A percentile compares a stretch with the other conserved stretches of the same genome.
phyloP scores from a whole-genome alignment of 2,113 vertebrate species.

The Pollachius pollachius region DNA sequence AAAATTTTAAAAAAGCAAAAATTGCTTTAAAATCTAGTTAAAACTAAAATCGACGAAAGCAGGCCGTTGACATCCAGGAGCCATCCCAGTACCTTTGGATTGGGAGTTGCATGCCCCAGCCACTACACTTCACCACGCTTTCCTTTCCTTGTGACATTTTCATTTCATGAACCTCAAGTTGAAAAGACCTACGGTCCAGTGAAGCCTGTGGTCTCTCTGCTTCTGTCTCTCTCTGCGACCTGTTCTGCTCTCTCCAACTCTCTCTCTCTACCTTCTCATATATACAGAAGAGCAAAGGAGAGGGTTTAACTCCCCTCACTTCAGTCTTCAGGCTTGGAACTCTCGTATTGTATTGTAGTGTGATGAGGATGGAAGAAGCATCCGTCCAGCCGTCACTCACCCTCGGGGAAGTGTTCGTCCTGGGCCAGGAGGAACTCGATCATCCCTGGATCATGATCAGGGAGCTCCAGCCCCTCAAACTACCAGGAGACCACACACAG shows the following conservation, averaged over 20 bases:
- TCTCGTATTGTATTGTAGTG: background rate
- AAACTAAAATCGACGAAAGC: background rate
- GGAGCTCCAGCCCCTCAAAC: conserved; percentile 77
- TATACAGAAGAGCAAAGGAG: conserved; percentile 66
- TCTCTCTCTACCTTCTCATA: conserved; percentile 57
- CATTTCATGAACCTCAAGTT: too few species aligned
- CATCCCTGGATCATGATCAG: conserved; percentile 46
- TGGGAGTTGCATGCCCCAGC: too few species aligned
- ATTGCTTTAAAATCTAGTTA: background rate
- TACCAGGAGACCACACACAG: conserved; percentile 8
- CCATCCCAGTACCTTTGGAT: background rate
- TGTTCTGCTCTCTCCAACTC: conserved; percentile 5
- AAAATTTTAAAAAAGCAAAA: background rate
- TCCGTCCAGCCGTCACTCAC: conserved; percentile 35
- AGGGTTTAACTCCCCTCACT: conserved; percentile 59
- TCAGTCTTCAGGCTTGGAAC: conserved; percentile 73
- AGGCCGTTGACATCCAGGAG: background rate
- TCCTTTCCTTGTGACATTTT: too few species aligned
- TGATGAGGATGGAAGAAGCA: background rate
- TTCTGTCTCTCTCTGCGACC: background rate
- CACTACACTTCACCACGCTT: too few species aligned
- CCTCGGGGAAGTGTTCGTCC: conserved; percentile 63
- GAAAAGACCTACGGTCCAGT: background rate
- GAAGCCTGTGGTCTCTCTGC: background rate
- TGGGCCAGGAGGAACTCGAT: conserved; percentile 76